Conservation (phyloP, 2,797 vertebrate species). For the Decapterus maruadsi region DNA sequence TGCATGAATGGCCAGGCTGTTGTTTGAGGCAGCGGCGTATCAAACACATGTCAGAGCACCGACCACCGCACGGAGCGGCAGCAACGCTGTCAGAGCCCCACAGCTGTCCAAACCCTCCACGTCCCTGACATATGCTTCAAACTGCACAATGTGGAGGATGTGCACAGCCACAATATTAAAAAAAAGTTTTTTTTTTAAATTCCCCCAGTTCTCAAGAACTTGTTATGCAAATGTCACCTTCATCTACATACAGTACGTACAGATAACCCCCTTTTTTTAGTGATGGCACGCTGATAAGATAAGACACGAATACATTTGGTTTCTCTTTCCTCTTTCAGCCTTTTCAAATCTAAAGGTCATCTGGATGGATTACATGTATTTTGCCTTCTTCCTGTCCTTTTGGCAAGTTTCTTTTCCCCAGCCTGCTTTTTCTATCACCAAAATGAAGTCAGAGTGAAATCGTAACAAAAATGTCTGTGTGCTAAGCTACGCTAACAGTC, state of each 20-base stretch:
- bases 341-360: slow-evolving; percentile 20
- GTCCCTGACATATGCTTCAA: background rate
- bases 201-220: too few relatives aligned
- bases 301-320: background rate
- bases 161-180: background rate
- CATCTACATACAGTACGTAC: background rate
- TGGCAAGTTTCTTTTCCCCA: slow-evolving; percentile 1
- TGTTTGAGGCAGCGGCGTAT: slow-evolving; percentile 23
- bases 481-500: too few relatives aligned
- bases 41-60: slow-evolving; percentile 49
- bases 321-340: background rate
- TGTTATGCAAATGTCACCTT: background rate
- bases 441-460: background rate
- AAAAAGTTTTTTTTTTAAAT: background rate
- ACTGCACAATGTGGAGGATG: background rate
- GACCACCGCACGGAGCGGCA: background rate
- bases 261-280: background rate
- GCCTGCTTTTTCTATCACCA: slow-evolving; percentile 12
- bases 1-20: slow-evolving; percentile 39
- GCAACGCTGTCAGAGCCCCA: slow-evolving; percentile 1
- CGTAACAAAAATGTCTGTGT: slow-evolving; percentile 23
- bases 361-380: slow-evolving; percentile 16
- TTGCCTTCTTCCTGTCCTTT: background rate
- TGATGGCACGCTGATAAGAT: background rate
- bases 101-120: slow-evolving; percentile 18